phyloP scores from a whole-genome alignment of 2,797 vertebrate species.

The Psittacula derbiana region DNA sequence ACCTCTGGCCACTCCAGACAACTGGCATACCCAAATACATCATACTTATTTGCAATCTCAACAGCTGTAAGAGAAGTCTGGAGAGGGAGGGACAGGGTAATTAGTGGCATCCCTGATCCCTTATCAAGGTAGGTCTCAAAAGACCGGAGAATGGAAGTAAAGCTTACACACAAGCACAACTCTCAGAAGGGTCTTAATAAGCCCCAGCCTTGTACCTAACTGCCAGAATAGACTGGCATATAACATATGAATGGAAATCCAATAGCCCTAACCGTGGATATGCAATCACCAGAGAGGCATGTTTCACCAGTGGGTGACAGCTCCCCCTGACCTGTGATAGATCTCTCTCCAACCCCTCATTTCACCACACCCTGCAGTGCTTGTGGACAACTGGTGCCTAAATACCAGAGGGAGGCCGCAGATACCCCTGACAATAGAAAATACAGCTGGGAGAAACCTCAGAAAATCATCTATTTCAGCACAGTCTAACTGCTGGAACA shows the following conservation, averaged over 20 bases:
- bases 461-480: neutral
- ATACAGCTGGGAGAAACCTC: neutral
- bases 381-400: neutral
- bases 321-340: accelerated
- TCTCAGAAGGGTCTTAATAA: neutral
- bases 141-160: neutral
- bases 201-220: neutral
- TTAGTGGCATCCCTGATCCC: neutral
- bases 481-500: neutral
- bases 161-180: neutral
- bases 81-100: neutral
- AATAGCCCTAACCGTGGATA: neutral
- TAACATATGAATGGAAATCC: neutral
- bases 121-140: neutral
- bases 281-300: neutral
- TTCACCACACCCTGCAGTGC: accelerated
- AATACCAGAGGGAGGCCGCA: neutral
- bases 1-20: neutral
- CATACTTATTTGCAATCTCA: neutral
- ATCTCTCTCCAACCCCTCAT: neutral
- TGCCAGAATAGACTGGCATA: neutral
- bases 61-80: neutral
- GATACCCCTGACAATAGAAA: neutral
- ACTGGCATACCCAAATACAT: neutral
- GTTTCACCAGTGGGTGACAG: neutral